Evolutionary conservation across 2,113 vertebrate species (phyloP), one percentile per base, ranked within the genome.

Genomic region (Brachypteracias leptosomus): DNA sequence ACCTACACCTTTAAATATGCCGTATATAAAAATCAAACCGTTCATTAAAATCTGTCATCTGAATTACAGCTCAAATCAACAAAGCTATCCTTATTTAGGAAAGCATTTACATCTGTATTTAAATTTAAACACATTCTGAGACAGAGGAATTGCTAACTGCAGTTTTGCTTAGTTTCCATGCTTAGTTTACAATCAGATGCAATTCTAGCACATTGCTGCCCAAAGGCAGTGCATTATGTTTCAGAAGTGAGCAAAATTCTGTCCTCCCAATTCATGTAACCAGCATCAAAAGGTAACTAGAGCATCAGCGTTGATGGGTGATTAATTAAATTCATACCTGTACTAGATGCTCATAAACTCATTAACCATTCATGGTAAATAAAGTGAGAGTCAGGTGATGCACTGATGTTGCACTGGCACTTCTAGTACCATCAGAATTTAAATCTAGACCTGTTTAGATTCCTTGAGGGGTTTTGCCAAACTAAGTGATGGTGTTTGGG

Each of bases 41-140:
- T 75, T 85, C 58, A 68, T 82, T 92, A 88, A 79, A 71, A 75
- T 47, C 31, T 68, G 13, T 61, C 35, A 28, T 88, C 42, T 79
- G 85, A 18, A 65, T 68, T 93, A 77, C 22, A 49, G 6, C 11
- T 82, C 52, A 49, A 68, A 63, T 82, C 85, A 81, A 18, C 6
- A 78, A 80, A 91, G 22, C 3, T 15, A 26, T 52, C 4, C 14
- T 70, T 81, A 70, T 63, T 84, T 78, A 67, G 26, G 61, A 82
- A 94, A 81, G 10, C 10, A 46, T 61, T 77, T 77, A 70, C 0
- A 29, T 63, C 74, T 55, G 10, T 31, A 46, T 54, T 80, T 77
- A 70, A 73, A 52, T 73, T 58, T 81, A 68, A 74, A 38, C 5
- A 16, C 35, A 19, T 77, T 10, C 16, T 73, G 49, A 88, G 36